These are phyloP conservation scores for Sarcophaga bullata DNA, from an alignment of 1,140 invertebrate genomes.

Conservation along the genomic window DNA sequence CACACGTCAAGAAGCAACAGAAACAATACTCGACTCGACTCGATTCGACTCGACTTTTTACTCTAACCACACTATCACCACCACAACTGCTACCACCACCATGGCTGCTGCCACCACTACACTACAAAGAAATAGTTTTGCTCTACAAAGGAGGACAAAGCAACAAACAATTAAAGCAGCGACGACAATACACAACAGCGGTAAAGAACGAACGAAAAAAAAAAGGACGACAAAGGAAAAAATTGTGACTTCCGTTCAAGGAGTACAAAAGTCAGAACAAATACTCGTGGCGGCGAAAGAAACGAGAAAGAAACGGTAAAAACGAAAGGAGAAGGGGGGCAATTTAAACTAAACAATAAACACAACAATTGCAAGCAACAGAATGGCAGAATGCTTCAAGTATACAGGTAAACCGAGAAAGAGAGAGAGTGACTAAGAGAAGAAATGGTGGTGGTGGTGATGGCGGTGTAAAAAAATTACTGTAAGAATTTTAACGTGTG, in stretches of 20 bases:
- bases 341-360: conserved; percentile 3
- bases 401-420: neutral
- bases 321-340: neutral
- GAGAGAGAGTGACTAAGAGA: neutral
- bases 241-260: conserved; percentile 18
- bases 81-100: too few species aligned
- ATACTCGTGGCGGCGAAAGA: neutral
- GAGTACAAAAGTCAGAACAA: neutral
- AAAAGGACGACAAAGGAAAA: neutral
- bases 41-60: neutral
- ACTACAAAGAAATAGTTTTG: too few species aligned
- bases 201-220: conserved; percentile 20
- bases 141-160: neutral
- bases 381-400: neutral
- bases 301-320: conserved; percentile 3
- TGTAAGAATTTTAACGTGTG: conserved; percentile 7
- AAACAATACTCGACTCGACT: neutral
- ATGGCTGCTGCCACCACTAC: too few species aligned
- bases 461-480: too few species aligned
- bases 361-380: neutral
- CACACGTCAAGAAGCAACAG: conserved; percentile 31
- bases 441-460: neutral
- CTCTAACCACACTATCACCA: neutral
- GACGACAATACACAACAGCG: neutral
- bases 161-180: neutral